These are phyloP conservation scores for Crocidura indochinensis DNA, from an alignment of 2,797 vertebrate genomes.

Conservation along the genomic window DNA sequence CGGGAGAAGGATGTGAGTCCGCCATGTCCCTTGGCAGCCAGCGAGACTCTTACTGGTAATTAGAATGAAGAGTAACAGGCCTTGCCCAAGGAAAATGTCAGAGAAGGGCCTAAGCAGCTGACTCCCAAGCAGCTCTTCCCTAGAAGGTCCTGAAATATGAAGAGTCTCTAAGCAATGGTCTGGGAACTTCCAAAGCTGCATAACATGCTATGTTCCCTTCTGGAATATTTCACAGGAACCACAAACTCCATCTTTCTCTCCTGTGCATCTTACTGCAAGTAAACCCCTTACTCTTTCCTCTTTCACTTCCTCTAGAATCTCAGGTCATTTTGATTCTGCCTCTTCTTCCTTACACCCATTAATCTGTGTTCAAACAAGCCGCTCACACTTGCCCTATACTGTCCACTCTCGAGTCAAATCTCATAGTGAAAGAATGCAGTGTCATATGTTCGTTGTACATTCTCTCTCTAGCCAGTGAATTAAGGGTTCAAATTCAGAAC, in stretches of 20 bases:
- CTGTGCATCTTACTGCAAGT: accelerated
- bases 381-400: accelerated
- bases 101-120: background rate
- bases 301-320: too few relatives aligned
- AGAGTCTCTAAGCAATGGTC: background rate
- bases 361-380: background rate
- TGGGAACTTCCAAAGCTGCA: background rate
- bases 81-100: slow-evolving; percentile 1
- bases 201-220: too few relatives aligned
- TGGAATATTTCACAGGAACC: background rate
- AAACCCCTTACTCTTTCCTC: accelerated
- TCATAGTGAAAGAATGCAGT: too few relatives aligned
- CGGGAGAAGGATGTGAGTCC: background rate
- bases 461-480: too few relatives aligned
- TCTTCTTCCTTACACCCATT: background rate
- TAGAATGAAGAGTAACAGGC: background rate
- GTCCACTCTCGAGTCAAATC: too few relatives aligned
- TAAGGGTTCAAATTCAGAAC: background rate
- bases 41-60: too few relatives aligned
- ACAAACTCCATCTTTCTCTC: background rate
- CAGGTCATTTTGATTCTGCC: background rate
- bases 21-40: background rate
- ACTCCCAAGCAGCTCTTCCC: too few relatives aligned
- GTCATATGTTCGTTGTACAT: background rate
- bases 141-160: background rate